phyloP scores from a whole-genome alignment of 2,113 vertebrate species.

The Rhabdornis inornatus region DNA sequence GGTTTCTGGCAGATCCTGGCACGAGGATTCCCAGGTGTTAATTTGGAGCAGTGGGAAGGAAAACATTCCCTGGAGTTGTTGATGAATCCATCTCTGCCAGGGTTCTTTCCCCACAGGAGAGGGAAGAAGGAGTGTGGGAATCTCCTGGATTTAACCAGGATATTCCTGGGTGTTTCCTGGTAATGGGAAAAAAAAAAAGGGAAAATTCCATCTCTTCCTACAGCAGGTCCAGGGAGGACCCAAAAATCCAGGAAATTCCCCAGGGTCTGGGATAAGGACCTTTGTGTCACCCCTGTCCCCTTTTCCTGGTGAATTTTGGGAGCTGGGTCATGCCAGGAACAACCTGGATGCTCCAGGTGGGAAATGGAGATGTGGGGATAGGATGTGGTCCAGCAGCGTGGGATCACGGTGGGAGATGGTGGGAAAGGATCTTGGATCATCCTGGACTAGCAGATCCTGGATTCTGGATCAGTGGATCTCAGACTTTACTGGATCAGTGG shows the following conservation, averaged over 20 bases:
- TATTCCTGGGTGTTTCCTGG: too few species aligned
- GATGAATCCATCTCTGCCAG: background rate
- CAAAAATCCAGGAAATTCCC: background rate
- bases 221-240: too few species aligned
- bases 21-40: background rate
- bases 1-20: background rate
- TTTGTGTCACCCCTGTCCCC: fast-evolving
- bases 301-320: background rate
- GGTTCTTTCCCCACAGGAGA: fast-evolving
- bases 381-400: fast-evolving
- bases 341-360: background rate
- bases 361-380: background rate
- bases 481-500: fast-evolving
- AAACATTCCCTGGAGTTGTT: fast-evolving
- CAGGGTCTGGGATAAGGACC: background rate
- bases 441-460: fast-evolving
- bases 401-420: fast-evolving
- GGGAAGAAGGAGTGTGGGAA: background rate
- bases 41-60: background rate
- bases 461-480: fast-evolving
- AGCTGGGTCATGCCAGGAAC: too few species aligned
- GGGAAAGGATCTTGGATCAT: background rate
- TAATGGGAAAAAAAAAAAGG: background rate
- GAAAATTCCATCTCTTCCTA: background rate
- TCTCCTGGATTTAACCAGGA: background rate